Evolutionary conservation across 2,797 vertebrate species (phyloP).

Genomic region (Poeciliopsis infans): DNA sequence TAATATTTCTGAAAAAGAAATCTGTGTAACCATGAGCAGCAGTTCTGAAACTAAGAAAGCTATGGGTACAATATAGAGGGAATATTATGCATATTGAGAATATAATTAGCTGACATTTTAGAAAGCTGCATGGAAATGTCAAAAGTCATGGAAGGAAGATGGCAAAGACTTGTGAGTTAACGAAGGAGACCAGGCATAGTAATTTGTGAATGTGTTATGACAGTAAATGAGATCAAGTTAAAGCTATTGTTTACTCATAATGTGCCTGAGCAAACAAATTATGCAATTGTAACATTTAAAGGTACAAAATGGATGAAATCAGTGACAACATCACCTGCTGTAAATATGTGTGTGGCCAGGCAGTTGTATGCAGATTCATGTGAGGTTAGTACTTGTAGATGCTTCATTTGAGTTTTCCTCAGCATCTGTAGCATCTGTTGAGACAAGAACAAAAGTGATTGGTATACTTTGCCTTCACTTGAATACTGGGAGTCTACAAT

Average conservation of each 20-base stretch:
- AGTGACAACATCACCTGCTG: conserved; percentile 5
- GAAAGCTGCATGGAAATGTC: conserved; percentile 62
- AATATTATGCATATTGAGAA: conserved; percentile 48
- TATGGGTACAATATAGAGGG: conserved; percentile 17
- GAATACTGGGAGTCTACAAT: background rate
- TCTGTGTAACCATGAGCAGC: background rate
- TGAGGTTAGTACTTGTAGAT: conserved; percentile 56
- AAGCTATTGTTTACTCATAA: conserved; percentile 20
- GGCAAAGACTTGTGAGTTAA: conserved; percentile 56
- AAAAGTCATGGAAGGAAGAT: conserved; percentile 57
- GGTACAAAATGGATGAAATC: conserved; percentile 7
- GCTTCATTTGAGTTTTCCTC: conserved; percentile 61
- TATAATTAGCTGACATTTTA: conserved; percentile 76
- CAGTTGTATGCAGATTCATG: conserved; percentile 5
- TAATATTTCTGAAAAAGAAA: background rate
- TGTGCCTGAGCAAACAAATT: conserved; percentile 33
- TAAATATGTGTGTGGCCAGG: background rate
- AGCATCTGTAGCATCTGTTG: conserved; percentile 67
- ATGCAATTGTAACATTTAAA: conserved; percentile 6
- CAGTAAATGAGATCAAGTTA: conserved; percentile 18
- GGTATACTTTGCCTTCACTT: background rate
- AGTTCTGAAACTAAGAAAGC: conserved; percentile 18
- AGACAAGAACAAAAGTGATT: conserved; percentile 18
- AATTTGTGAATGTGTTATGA: conserved; percentile 34
- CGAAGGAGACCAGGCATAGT: conserved; percentile 24